These are phyloP conservation scores for Tapera naevia DNA, from an alignment of 2,797 vertebrate genomes.

Conservation along the genomic window DNA sequence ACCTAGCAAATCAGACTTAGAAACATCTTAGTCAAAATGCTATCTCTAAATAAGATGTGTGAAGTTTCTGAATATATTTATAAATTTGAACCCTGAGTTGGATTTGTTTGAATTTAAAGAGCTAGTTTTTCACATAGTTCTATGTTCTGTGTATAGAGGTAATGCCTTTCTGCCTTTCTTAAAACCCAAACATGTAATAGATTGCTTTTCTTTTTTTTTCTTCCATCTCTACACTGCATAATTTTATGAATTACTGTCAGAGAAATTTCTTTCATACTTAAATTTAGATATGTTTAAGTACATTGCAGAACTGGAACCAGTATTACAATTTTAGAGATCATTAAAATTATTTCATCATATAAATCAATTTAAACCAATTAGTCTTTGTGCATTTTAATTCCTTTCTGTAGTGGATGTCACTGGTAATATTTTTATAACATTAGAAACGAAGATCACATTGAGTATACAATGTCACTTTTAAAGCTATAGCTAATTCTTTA, in stretches of 20 bases:
- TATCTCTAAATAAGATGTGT: not conserved
- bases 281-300: not conserved
- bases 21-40: not conserved
- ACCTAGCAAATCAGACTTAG: not conserved
- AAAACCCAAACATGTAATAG: not conserved
- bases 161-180: not conserved
- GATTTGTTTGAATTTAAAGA: not conserved
- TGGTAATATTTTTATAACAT: not conserved
- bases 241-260: not conserved
- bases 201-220: not conserved
- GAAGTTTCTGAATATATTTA: not conserved
- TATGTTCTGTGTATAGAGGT: not conserved
- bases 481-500: not conserved
- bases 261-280: not conserved
- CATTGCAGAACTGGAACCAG: not conserved
- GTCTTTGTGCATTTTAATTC: not conserved
- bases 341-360: not conserved
- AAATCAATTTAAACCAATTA: not conserved
- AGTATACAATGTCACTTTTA: not conserved
- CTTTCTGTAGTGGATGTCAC: not conserved
- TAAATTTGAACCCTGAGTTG: not conserved
- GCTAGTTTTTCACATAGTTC: not conserved
- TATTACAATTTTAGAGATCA: not conserved
- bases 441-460: not conserved
- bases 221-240: not conserved